Evolutionary conservation across 2,797 vertebrate genomes (phyloP).

Genomic region (Sandelia bainsii): DNA sequence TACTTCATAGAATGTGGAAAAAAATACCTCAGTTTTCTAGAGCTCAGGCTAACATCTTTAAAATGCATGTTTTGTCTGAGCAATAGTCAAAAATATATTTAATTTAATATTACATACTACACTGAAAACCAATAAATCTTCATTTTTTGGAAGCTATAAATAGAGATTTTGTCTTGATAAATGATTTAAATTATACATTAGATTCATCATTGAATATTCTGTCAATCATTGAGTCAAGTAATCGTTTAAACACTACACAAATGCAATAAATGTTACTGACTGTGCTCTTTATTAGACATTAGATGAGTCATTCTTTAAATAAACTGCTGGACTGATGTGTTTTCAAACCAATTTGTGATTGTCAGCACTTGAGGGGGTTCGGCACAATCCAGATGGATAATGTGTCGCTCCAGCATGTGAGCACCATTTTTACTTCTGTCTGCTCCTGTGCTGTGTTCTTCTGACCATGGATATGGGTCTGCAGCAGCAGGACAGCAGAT

Average conservation of each 20-base stretch:
- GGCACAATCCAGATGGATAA: constrained; percentile 29
- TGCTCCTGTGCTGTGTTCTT: constrained; percentile 3
- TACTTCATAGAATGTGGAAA: not conserved
- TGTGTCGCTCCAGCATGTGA: constrained; percentile 1
- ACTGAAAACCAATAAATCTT: not conserved
- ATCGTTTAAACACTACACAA: not conserved
- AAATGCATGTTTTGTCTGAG: not conserved
- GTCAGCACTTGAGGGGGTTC: not conserved
- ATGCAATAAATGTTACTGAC: not conserved
- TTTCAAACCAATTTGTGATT: constrained; percentile 4
- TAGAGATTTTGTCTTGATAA: not conserved
- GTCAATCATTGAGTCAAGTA: not conserved
- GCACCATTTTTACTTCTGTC: not conserved
- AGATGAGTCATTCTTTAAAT: constrained; percentile 16
- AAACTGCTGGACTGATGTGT: constrained; percentile 4
- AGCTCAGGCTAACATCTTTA: constrained; percentile 10
- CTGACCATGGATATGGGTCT: constrained; percentile 4
- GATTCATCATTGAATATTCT: not conserved
- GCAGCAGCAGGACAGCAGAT: constrained; percentile 5
- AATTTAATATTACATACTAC: not conserved
- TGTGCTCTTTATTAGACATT: constrained; percentile 3
- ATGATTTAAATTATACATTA: too few relatives aligned
- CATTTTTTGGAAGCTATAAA: not conserved
- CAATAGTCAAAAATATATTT: not conserved
- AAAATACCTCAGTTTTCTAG: not conserved